Percentiles rank a stretch among this genome's conserved stretches.
Evolutionary conservation across 92 coral and sea anemone species (phyloP).

Genomic region (Pocillopora meandrina): DNA sequence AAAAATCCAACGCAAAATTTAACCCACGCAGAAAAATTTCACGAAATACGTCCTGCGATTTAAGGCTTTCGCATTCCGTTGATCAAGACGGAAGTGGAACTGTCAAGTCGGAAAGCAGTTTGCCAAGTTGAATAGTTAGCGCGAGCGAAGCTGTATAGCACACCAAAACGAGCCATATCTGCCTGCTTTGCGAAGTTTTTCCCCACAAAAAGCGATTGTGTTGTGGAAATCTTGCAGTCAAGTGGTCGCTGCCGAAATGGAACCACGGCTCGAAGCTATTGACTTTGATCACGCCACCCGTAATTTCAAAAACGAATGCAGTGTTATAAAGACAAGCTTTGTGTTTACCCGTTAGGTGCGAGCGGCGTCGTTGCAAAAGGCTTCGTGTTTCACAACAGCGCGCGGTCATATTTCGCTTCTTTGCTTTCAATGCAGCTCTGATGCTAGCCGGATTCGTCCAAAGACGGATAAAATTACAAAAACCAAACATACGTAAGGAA

Average conservation of each 20-base stretch:
- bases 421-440: too few species aligned
- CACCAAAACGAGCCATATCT: not conserved
- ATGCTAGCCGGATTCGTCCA: not conserved
- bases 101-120: not conserved
- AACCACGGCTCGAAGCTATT: not conserved
- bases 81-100: not conserved
- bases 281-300: slow-evolving; percentile 41
- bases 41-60: not conserved
- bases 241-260: slow-evolving; percentile 1
- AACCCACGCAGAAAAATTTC: not conserved
- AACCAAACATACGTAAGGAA: slow-evolving; percentile 56
- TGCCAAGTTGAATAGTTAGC: not conserved
- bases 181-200: not conserved
- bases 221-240: slow-evolving; percentile 21
- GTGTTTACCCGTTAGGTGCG: slow-evolving; percentile 30
- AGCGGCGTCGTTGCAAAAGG: slow-evolving; percentile 38
- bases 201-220: slow-evolving; percentile 1
- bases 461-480: slow-evolving; percentile 16
- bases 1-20: not conserved
- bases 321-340: not conserved
- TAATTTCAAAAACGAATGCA: slow-evolving; percentile 12
- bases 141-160: not conserved
- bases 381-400: slow-evolving; percentile 29
- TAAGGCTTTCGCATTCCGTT: not conserved
- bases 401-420: slow-evolving; percentile 28